Percentiles rank a stretch among this genome's conserved stretches.
Evolutionary conservation across 2,888 invertebrate species (phyloP).

Genomic region (Synanthedon vespiformis): DNA sequence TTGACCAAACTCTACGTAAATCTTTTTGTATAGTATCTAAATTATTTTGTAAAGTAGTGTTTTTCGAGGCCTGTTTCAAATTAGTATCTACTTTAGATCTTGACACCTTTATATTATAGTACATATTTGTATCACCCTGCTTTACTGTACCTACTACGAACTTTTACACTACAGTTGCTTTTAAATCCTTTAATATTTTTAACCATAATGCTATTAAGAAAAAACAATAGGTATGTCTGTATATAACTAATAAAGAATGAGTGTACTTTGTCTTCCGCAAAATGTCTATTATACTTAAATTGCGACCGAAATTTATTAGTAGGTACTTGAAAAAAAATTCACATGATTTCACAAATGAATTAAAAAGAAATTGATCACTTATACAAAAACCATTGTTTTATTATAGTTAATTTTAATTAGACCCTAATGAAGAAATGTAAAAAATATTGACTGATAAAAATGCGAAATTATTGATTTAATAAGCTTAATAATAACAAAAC

Average conservation of each 20-base stretch:
- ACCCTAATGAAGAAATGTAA: no score
- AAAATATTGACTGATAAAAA: no score
- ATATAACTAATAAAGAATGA: no score
- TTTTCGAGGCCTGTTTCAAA: slow-evolving; percentile 44
- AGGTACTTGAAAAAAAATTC: slow-evolving; percentile 7
- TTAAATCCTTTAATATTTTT: slow-evolving; percentile 24
- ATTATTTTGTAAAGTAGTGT: slow-evolving; percentile 28
- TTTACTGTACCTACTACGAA: slow-evolving; percentile 24
- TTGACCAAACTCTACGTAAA: slow-evolving; percentile 31
- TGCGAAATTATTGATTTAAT: no score
- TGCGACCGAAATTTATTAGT: slow-evolving; percentile 2
- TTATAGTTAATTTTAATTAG: no score
- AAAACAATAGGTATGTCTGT: no score
- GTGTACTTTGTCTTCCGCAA: no score
- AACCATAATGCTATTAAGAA: slow-evolving; percentile 20
- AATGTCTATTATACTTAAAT: neutral
- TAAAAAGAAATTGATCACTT: slow-evolving; percentile 13
- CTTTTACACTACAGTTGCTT: slow-evolving; percentile 38
- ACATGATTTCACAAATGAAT: slow-evolving; percentile 23
- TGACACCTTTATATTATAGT: slow-evolving; percentile 25
- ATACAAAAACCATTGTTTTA: slow-evolving; percentile 16
- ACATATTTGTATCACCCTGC: slow-evolving; percentile 39
- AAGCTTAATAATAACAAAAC: no score
- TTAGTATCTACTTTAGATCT: slow-evolving; percentile 41
- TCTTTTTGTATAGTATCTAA: slow-evolving; percentile 22